These are phyloP conservation scores for Drosophila erecta DNA, from an alignment of 1,140 invertebrate species.

Conservation along the genomic window DNA sequence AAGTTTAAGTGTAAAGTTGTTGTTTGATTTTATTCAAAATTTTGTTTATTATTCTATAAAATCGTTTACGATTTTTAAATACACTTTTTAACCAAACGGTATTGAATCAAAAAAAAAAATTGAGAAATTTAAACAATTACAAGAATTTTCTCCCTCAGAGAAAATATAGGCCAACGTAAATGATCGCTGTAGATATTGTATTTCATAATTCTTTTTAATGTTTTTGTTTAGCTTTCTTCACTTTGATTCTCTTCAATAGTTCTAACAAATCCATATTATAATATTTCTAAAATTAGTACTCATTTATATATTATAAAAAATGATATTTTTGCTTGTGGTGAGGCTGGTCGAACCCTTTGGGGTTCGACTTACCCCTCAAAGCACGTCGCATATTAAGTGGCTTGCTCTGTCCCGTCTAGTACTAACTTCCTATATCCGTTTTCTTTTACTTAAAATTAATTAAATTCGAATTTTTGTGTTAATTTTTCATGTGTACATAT, in stretches of 20 bases:
- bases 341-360: conserved; percentile 47
- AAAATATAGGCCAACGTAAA: conserved; percentile 52
- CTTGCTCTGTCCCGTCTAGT: conserved; percentile 36
- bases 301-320: conserved; percentile 69
- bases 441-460: conserved; percentile 70
- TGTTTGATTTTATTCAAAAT: conserved; percentile 61
- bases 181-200: conserved; percentile 49
- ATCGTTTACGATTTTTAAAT: conserved; percentile 70
- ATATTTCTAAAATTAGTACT: conserved; percentile 56
- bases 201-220: conserved; percentile 35
- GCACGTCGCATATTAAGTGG: conserved; percentile 44
- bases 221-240: conserved; percentile 36
- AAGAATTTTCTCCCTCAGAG: conserved; percentile 34
- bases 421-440: conserved; percentile 45
- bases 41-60: conserved; percentile 67
- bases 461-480: conserved; percentile 81
- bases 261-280: conserved; percentile 75
- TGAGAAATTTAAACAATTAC: conserved; percentile 30
- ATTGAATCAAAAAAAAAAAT: conserved; percentile 22
- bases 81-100: conserved; percentile 23
- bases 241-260: conserved; percentile 53
- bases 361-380: conserved; percentile 28
- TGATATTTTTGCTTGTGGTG: conserved; percentile 70
- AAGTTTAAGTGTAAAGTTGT: conserved; percentile 79
- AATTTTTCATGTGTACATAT: conserved; percentile 64